These are phyloP conservation scores for Melanitta fusca DNA, from an alignment of 2,797 vertebrate genomes.

Conservation along the genomic window DNA sequence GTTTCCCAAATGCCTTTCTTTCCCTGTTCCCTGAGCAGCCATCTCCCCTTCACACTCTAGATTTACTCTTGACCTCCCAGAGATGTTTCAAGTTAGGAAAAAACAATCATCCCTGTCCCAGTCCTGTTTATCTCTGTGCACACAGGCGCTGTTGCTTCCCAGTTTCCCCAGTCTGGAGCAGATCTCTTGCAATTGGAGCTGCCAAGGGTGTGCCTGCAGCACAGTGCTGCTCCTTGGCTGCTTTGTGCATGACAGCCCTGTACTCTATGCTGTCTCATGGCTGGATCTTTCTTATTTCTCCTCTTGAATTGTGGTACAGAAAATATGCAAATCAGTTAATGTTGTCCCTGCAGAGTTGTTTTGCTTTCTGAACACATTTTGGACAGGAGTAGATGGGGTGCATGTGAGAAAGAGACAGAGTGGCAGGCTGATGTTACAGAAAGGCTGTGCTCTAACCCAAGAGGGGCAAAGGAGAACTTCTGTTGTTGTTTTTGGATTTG, in stretches of 20 bases:
- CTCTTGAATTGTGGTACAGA: not conserved
- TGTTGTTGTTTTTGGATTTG: slow-evolving; percentile 38
- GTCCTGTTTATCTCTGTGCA: fast-evolving
- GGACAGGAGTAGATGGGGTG: not conserved
- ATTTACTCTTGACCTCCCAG: fast-evolving
- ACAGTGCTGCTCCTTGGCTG: not conserved
- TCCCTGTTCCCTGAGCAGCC: not conserved
- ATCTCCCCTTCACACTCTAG: fast-evolving
- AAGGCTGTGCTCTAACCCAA: not conserved
- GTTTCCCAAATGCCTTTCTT: not conserved
- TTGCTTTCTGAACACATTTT: not conserved
- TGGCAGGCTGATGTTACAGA: not conserved
- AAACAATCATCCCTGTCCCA: not conserved
- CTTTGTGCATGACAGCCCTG: fast-evolving
- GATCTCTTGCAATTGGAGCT: not conserved
- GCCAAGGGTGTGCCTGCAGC: too few species aligned
- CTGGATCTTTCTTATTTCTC: not conserved
- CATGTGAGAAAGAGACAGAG: not conserved
- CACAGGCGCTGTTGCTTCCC: fast-evolving
- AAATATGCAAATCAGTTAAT: not conserved
- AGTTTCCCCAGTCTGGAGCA: not conserved
- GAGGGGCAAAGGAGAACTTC: slow-evolving; percentile 33
- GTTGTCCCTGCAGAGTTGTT: not conserved
- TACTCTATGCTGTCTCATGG: not conserved
- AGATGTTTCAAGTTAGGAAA: not conserved